These are phyloP conservation scores for Poeciliopsis paucimaculata DNA, from an alignment of 2,797 vertebrate species.

Conservation along the genomic window DNA sequence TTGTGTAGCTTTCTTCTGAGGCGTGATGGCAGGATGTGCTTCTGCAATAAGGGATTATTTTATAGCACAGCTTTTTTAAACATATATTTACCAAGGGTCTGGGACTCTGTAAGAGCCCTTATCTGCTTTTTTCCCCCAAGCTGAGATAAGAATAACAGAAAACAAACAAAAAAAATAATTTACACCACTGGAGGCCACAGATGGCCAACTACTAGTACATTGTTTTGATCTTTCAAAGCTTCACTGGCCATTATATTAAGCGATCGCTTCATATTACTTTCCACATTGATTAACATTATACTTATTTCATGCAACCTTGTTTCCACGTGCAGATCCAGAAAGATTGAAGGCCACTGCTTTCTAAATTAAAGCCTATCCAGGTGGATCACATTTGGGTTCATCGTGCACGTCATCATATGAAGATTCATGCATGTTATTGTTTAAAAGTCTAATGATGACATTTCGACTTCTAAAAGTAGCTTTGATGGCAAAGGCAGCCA, in stretches of 20 bases:
- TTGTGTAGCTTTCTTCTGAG: too few relatives aligned
- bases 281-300: neutral
- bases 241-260: neutral
- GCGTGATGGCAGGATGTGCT: neutral
- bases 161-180: neutral
- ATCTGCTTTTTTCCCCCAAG: neutral
- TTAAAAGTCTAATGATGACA: neutral
- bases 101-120: neutral
- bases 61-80: neutral
- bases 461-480: neutral
- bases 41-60: neutral
- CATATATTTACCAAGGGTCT: neutral
- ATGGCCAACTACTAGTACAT: neutral
- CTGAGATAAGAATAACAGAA: neutral
- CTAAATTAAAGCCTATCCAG: neutral
- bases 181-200: neutral
- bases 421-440: neutral
- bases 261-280: neutral
- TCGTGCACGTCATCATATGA: neutral
- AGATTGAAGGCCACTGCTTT: neutral
- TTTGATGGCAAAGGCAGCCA: neutral
- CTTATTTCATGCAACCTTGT: neutral
- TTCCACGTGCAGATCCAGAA: neutral
- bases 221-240: neutral
- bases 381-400: neutral